A percentile compares a stretch with the other conserved stretches of the same genome.
phyloP scores from a whole-genome alignment of 2,888 invertebrate species.

The Dendrolimus pini region DNA sequence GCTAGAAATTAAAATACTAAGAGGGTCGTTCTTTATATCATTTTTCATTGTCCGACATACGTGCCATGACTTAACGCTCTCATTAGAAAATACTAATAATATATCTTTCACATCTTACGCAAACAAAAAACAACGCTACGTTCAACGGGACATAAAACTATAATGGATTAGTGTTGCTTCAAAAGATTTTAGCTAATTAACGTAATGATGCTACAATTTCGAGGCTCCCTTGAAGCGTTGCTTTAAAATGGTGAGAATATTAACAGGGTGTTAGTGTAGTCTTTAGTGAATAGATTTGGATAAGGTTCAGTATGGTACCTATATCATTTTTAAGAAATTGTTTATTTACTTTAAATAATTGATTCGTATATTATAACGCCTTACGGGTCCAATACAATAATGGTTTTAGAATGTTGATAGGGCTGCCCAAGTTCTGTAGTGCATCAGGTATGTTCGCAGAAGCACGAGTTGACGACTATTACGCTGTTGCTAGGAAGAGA shows the following conservation, averaged over 20 bases:
- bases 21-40: too few species aligned
- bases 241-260: not conserved
- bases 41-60: too few species aligned
- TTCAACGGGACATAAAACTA: slow-evolving; percentile 7
- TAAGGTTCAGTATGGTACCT: not conserved
- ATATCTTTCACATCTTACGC: not conserved
- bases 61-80: not conserved
- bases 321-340: too few species aligned
- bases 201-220: slow-evolving; percentile 43
- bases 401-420: too few species aligned
- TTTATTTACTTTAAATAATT: too few species aligned
- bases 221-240: slow-evolving; percentile 54
- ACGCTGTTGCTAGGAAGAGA: too few species aligned
- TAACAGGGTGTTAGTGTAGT: not conserved
- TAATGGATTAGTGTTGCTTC: slow-evolving; percentile 12
- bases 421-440: too few species aligned
- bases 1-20: too few species aligned
- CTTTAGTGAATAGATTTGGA: not conserved
- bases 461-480: too few species aligned
- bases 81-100: not conserved
- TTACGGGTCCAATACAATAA: too few species aligned
- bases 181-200: slow-evolving; percentile 38
- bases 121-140: not conserved
- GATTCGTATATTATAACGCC: too few species aligned
- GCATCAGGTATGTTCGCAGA: too few species aligned